Base-by-base conservation (phyloP, 2,113 vertebrate species). In the Collichthys lucidus region DNA sequence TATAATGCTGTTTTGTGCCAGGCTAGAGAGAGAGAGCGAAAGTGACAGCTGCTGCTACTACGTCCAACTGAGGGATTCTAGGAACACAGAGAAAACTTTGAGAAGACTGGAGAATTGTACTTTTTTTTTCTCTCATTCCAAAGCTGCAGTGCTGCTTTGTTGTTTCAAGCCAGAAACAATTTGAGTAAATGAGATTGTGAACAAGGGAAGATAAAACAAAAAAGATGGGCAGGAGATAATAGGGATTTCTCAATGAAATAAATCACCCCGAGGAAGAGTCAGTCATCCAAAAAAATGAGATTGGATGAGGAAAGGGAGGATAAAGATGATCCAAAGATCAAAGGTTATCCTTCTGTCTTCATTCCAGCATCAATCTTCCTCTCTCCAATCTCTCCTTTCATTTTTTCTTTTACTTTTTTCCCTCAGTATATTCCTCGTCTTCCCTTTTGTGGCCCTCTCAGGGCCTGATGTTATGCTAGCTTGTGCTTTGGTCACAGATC, bases 1-100 rank as follows among this genome's bases (percentile, higher is more conserved):
- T 84, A 88, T 87, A 91, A 91, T 90, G 85, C 90, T 79, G 82
- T 67, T 89, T 77, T 78, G 75, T 63, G 64, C 89, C 83, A 90
- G 83, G 65, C 72, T 74, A 83, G 69, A 84, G 74, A 67, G 72
- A 77, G 72, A 77, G 85, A 86, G 89, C 22, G 90, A 88, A 82
- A 67, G 84, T 83, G 92, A 92, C 94, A 94, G 94, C 94, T 95
- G 94, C 92, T 91, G 88, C 86, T 87, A 74, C 82, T 77, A 63
- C 82, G 50, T 93, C 88, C 83, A 88, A 89, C 71, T 44, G 74
- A 86, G 57, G 52, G 84, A 89, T 93, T 93, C 87, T 78, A 89
- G 89, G 89, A 91, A 90, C 79, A 83, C 46, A 57, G 67, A 74
- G 63, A 80, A 77, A 83, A 78, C 60, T 57, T 79, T 59, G 0